Evolutionary conservation across 2,797 vertebrate genomes (phyloP).

Genomic region (Masticophis lateralis): DNA sequence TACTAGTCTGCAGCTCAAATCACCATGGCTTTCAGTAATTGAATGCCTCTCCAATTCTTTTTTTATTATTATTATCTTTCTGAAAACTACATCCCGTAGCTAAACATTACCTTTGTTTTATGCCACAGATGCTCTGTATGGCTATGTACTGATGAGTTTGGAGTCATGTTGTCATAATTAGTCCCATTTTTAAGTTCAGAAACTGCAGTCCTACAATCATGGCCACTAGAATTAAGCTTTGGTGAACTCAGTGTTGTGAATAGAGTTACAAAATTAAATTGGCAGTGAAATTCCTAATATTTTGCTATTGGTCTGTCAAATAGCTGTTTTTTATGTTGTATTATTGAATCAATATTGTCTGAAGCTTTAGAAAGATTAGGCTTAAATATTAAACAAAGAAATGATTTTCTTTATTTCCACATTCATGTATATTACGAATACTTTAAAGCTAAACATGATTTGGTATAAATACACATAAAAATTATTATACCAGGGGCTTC

Average conservation of each 20-base stretch:
- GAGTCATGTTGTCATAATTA: neutral
- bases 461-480: neutral
- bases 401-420: neutral
- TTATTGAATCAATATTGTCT: neutral
- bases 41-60: constrained; percentile 33
- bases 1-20: neutral
- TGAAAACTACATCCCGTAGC: constrained; percentile 55
- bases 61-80: constrained; percentile 53
- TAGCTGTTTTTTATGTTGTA: neutral
- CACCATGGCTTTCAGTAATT: constrained; percentile 32
- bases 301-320: neutral
- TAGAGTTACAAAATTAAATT: neutral
- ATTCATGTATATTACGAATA: neutral
- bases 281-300: neutral
- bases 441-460: neutral
- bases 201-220: neutral
- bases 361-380: neutral
- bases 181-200: neutral
- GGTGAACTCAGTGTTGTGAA: neutral
- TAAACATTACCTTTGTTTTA: constrained; percentile 60
- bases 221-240: neutral
- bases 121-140: constrained; percentile 38
- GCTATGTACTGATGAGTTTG: constrained; percentile 41
- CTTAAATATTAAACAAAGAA: neutral
- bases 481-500: neutral